phyloP scores from a whole-genome alignment of 1,140 invertebrate genomes.

The Doryteuthis pealeii region DNA sequence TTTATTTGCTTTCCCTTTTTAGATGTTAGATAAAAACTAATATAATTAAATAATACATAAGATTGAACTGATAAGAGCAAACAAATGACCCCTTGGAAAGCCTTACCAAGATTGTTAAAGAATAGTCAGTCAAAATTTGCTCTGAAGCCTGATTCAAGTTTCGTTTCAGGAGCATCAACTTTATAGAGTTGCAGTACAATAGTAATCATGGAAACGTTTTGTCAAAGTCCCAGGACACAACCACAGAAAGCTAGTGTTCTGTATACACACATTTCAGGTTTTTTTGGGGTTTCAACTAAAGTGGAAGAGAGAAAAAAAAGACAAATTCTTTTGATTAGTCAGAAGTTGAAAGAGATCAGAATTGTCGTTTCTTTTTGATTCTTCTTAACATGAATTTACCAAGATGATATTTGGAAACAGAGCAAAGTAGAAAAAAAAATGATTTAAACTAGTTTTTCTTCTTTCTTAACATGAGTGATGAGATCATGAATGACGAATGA shows the following conservation, averaged over 20 bases:
- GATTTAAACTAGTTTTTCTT: no score
- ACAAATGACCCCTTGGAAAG: neutral
- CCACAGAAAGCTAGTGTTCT: neutral
- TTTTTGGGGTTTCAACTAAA: neutral
- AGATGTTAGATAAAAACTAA: no score
- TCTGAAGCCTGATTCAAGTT: neutral
- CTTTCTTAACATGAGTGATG: no score
- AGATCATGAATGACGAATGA: no score
- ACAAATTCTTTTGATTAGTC: neutral
- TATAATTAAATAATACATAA: no score
- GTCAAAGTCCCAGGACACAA: constrained; percentile 4
- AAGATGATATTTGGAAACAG: no score
- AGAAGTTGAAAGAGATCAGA: no score
- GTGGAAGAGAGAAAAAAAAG: constrained; percentile 1
- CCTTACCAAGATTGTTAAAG: constrained; percentile 1
- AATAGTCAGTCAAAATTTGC: neutral
- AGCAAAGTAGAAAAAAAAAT: no score
- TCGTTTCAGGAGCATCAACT: neutral
- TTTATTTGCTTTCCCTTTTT: neutral
- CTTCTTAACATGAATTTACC: no score
- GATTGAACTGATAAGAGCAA: no score
- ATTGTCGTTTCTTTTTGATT: no score
- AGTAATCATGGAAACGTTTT: neutral
- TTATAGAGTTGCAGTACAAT: constrained; percentile 1
- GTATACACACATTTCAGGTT: neutral